Evolutionary conservation across 2,113 vertebrate species (phyloP), one percentile per base, ranked within the genome.

Genomic region (Caranx melampygus): DNA sequence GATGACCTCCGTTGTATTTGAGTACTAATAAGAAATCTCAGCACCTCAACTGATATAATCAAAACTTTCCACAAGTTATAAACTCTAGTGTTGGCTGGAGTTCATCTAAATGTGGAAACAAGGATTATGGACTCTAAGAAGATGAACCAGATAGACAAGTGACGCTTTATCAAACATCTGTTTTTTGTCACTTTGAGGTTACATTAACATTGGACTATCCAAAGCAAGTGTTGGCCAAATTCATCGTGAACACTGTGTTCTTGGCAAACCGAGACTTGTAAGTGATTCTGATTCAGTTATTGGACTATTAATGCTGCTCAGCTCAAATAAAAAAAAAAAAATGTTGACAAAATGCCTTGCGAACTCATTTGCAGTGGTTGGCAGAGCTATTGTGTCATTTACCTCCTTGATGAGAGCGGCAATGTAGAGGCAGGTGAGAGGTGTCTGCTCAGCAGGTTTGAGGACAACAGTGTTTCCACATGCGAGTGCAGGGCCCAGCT

Each of bases 371-470:
- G 62, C 26, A 26, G 26, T 15, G 21, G 33, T 33, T 34, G n/a
- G 49, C 52, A 49, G 15, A 26, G 35, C 2, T 37, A 49, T 49
- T 16, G 13, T 35, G 44, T 37, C 6, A 60, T 65, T 81, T 95
- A 99, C 98, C 97, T 99, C 98, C 91, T 98, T 97, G 94, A 98
- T 93, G 84, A 99, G 98, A 61, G 97, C 95, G 34, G 96, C 97
- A 88, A 99, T 96, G 92, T 98, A 96, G 86, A 99, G 97, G 37
- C 97, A 97, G 6, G 97, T 99, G 92, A 99, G 97, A 0, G 98
- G 98, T 11, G 98, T 99, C 90, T 99, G 97, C 88, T 99, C 97
- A 34, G 98, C 97, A 0, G 98, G 98, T 88, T 99, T 99, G 78
- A 99, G 95, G 79, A 99, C 94, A 64, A 99, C 96, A 16, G 98